Evolutionary conservation across 2,888 invertebrate species (phyloP), one percentile per base, ranked within the genome.

Genomic region (Calliphora vomitoria): DNA sequence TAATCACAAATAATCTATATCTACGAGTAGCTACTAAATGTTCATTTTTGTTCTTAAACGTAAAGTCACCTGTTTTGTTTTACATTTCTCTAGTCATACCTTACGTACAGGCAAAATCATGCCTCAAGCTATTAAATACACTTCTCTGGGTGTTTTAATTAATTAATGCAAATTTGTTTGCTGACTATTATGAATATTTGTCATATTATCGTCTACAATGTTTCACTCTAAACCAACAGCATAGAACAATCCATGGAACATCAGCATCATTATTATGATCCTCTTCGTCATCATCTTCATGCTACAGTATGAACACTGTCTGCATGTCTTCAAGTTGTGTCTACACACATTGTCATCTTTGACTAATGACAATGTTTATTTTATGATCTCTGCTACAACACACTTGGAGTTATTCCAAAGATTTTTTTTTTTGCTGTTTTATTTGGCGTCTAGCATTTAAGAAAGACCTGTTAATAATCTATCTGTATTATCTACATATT

Each of bases 391-490:
- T 82, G n/a, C 79, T 82, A 82, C 87, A 87, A 82, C 87, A 82
- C 75, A 87, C 79, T 87, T 87, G 87, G 87, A 87, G 85, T 87
- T 71, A 85, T 87, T 87, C 87, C 87, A 87, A 87, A 87, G 71
- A 84, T 72, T 81, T 55, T 83, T 55, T 83, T 75, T 83, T 66
- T 41, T 76, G 38, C 25, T 58, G 20, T 41, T n/a, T 71, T 66
- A 71, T 64, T 83, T 76, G 64, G 80, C 76, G 75, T 83, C 79
- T 79, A 79, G 76, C 78, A 79, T 78, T 68, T 62, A 68, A 74
- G 60, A 4, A 55, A 82, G 87, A 87, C 87, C 87, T 87, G 87
- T 87, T 87, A 87, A 87, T 87, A 85, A 87, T 85, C 82, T 79
- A 41, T 66, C 55, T 64, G 74, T 64, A 50, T 66, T 68, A 86